Percentiles rank a stretch among this genome's conserved stretches.
These are phyloP conservation scores for Lepidocyrtinus sp. DNA, from an alignment of 2,888 invertebrate genomes.

Conservation along the genomic window DNA sequence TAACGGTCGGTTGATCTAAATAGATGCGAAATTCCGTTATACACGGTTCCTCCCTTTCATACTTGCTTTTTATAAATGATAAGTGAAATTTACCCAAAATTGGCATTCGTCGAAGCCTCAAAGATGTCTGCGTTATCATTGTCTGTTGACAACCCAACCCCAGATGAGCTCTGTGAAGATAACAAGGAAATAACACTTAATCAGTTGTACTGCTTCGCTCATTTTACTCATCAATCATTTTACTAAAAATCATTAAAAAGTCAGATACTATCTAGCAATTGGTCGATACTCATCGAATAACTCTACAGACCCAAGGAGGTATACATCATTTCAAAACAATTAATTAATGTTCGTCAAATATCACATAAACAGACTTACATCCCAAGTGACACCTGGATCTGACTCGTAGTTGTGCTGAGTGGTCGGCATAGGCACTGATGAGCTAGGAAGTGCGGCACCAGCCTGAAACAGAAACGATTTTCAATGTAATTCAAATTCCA, in stretches of 20 bases:
- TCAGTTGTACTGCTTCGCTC: too few relatives aligned
- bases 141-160: constrained; percentile 38
- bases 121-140: constrained; percentile 35
- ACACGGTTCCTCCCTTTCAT: too few relatives aligned
- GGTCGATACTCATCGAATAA: constrained; percentile 58
- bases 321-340: constrained; percentile 64
- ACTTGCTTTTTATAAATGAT: too few relatives aligned
- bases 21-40: too few relatives aligned
- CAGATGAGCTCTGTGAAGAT: constrained; percentile 53
- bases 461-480: too few relatives aligned
- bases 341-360: too few relatives aligned
- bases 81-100: constrained; percentile 34
- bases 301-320: constrained; percentile 55
- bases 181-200: too few relatives aligned
- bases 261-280: constrained; percentile 68
- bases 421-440: constrained; percentile 43
- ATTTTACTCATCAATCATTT: too few relatives aligned
- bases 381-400: constrained; percentile 54
- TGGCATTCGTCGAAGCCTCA: constrained; percentile 39
- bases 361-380: constrained; percentile 26
- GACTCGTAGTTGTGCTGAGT: constrained; percentile 50
- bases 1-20: constrained; percentile 51
- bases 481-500: too few relatives aligned
- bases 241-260: not conserved
- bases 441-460: constrained; percentile 52